phyloP scores from a whole-genome alignment of 2,797 vertebrate species.

The Neomorphus geoffroyi region DNA sequence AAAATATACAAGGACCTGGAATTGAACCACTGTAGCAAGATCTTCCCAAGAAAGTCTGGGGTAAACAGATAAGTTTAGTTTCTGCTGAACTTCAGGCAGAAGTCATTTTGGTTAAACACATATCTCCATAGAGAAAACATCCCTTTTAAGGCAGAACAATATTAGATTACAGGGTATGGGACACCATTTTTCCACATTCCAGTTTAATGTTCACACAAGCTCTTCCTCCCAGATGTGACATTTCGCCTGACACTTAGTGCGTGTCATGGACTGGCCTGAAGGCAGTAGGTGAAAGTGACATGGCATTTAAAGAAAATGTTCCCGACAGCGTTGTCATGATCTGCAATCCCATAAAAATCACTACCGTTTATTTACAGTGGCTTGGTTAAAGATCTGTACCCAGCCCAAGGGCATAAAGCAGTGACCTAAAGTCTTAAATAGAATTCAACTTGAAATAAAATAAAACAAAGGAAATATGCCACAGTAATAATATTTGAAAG shows the following conservation, averaged over 20 bases:
- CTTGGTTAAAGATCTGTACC: constrained; percentile 59
- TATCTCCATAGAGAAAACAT: constrained; percentile 49
- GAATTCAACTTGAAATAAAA: constrained; percentile 68
- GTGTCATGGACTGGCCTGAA: constrained; percentile 29
- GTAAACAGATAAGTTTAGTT: constrained; percentile 34
- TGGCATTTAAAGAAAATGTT: constrained; percentile 53
- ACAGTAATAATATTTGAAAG: constrained; percentile 70
- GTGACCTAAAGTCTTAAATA: constrained; percentile 62
- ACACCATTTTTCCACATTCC: constrained; percentile 57
- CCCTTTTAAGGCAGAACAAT: constrained; percentile 37
- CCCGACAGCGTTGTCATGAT: background rate
- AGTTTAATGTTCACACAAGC: background rate
- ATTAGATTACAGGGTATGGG: constrained; percentile 42
- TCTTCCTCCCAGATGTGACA: constrained; percentile 59
- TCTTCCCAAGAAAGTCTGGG: constrained; percentile 45
- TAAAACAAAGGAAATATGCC: constrained; percentile 64
- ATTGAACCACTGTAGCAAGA: constrained; percentile 2
- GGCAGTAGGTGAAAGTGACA: constrained; percentile 54
- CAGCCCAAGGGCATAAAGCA: constrained; percentile 29
- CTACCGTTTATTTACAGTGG: constrained; percentile 35
- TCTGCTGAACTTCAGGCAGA: constrained; percentile 45
- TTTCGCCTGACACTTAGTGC: constrained; percentile 41
- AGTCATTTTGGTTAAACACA: constrained; percentile 47
- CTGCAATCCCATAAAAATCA: constrained; percentile 5
- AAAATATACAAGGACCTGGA: constrained; percentile 43